Evolutionary conservation across 2,113 vertebrate species (phyloP).

Genomic region (Bostrychus sinensis): DNA sequence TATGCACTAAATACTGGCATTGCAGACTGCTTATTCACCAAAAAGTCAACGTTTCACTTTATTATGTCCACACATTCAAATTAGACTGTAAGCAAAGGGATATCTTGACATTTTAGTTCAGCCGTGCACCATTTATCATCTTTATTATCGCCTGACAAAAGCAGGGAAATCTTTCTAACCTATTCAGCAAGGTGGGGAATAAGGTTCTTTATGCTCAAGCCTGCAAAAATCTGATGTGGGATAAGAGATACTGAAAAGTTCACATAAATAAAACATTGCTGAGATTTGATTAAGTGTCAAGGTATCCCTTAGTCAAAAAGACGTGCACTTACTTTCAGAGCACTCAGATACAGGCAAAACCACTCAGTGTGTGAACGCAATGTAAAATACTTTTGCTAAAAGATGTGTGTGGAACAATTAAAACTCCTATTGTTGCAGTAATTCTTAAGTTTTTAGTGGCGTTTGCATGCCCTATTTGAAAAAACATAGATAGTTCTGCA

Average conservation of each 20-base stretch:
- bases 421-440: background rate
- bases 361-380: background rate
- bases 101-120: constrained; percentile 36
- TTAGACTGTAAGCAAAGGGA: constrained; percentile 26
- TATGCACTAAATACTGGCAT: background rate
- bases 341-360: background rate
- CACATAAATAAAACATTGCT: constrained; percentile 8
- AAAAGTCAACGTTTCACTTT: constrained; percentile 34
- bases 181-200: constrained; percentile 11
- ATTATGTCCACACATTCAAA: constrained; percentile 19
- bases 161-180: background rate
- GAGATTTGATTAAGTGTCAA: constrained; percentile 10
- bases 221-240: background rate
- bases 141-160: constrained; percentile 11
- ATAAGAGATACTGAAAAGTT: constrained; percentile 8
- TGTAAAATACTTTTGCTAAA: background rate
- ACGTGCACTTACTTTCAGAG: constrained; percentile 8
- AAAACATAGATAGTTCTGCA: background rate
- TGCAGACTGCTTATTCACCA: constrained; percentile 42
- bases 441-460: background rate
- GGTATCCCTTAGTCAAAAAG: constrained; percentile 7
- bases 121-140: constrained; percentile 1
- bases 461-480: background rate
- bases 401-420: too few relatives aligned
- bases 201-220: background rate